Conservation (phyloP, 2,888 invertebrate genomes). For the Liposcelis brunnea region DNA sequence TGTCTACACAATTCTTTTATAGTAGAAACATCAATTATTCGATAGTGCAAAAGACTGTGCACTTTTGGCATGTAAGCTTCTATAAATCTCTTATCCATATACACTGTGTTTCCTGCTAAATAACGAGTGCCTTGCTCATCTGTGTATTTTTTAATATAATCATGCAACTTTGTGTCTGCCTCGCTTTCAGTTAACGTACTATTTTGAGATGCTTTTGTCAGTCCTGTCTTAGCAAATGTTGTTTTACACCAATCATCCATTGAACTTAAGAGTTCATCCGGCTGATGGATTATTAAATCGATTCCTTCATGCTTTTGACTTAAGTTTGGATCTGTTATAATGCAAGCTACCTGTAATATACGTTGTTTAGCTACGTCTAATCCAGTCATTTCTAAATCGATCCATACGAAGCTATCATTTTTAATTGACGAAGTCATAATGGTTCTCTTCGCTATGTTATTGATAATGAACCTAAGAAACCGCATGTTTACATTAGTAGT, state of each 20-base stretch:
- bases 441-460: too few relatives aligned
- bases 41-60: conserved; percentile 66
- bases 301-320: conserved; percentile 56
- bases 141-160: conserved; percentile 45
- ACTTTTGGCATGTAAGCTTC: conserved; percentile 65
- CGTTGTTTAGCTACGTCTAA: conserved; percentile 55
- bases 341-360: conserved; percentile 77
- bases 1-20: conserved; percentile 63
- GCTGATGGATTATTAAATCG: conserved; percentile 59
- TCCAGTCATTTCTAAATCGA: conserved; percentile 81
- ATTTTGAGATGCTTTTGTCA: conserved; percentile 50
- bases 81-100: conserved; percentile 72
- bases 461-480: too few relatives aligned
- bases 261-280: conserved; percentile 44
- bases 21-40: conserved; percentile 82
- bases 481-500: too few relatives aligned
- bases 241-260: conserved; percentile 77
- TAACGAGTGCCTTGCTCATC: conserved; percentile 39
- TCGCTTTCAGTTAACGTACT: conserved; percentile 45
- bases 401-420: conserved; percentile 41
- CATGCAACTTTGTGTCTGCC: conserved; percentile 54
- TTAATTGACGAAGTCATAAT: conserved; percentile 9
- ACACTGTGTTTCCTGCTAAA: conserved; percentile 74
- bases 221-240: conserved; percentile 67
- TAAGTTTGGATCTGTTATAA: conserved; percentile 68